Conservation (phyloP, 2,888 invertebrate species). For the Onthophagus sagittarius region DNA sequence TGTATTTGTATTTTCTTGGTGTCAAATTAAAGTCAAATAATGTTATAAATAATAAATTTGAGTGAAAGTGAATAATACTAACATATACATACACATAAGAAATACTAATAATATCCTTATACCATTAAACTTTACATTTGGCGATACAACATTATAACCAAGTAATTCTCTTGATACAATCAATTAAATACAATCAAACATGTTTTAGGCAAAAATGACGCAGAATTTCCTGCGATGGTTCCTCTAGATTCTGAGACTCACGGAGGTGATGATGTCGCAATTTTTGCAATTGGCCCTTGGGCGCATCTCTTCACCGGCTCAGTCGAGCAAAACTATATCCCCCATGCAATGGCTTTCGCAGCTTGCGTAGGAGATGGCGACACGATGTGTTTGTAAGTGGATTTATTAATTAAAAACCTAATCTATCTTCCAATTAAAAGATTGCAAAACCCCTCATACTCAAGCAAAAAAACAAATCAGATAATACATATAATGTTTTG, state of each 20-base stretch:
- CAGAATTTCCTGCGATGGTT: constrained; percentile 54
- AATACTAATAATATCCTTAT: too few relatives aligned
- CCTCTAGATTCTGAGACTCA: constrained; percentile 67
- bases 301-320: constrained; percentile 75
- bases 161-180: too few relatives aligned
- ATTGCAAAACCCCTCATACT: too few relatives aligned
- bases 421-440: background rate
- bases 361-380: constrained; percentile 65
- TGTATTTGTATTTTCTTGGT: too few relatives aligned
- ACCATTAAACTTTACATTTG: too few relatives aligned
- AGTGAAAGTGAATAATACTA: too few relatives aligned
- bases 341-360: constrained; percentile 71
- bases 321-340: constrained; percentile 74
- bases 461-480: too few relatives aligned
- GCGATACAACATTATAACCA: too few relatives aligned
- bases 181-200: background rate
- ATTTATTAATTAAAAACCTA: background rate
- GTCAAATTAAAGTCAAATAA: too few relatives aligned
- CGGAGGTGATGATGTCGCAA: constrained; percentile 71
- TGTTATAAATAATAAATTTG: too few relatives aligned
- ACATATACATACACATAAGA: too few relatives aligned
- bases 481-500: background rate
- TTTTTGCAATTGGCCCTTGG: constrained; percentile 75
- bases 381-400: constrained; percentile 27
- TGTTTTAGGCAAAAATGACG: constrained; percentile 45